Conservation (phyloP, 2,113 vertebrate genomes). For the Rallus limicola region DNA sequence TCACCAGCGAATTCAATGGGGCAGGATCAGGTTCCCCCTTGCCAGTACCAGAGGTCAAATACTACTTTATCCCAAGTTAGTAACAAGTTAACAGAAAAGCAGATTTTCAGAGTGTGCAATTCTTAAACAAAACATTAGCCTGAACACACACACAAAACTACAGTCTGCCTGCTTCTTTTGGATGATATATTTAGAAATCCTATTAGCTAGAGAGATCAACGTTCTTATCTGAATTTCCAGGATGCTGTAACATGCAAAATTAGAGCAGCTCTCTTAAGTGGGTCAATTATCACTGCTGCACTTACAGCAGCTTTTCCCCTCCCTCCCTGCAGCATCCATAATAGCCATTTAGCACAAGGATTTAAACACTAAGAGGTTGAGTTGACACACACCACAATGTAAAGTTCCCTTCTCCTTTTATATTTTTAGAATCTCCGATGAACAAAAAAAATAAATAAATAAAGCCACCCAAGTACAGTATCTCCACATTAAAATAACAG, state of each 20-base stretch:
- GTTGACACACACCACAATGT: neutral
- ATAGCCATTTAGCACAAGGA: slow-evolving; percentile 32
- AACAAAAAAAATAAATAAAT: slow-evolving; percentile 14
- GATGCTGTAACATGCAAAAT: slow-evolving; percentile 68
- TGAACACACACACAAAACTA: neutral
- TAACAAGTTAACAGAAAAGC: slow-evolving; percentile 11
- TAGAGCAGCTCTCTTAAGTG: slow-evolving; percentile 68
- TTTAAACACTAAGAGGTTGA: slow-evolving; percentile 9
- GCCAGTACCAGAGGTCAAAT: neutral
- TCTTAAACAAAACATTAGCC: slow-evolving; percentile 52
- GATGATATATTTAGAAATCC: slow-evolving; percentile 71
- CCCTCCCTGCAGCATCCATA: slow-evolving; percentile 24
- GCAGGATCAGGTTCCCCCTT: neutral
- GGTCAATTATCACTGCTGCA: slow-evolving; percentile 67
- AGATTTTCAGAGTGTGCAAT: slow-evolving; percentile 32
- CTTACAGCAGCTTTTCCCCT: slow-evolving; percentile 55
- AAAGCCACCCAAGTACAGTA: neutral
- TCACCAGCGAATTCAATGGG: neutral
- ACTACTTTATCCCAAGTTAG: neutral
- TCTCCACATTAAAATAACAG: neutral
- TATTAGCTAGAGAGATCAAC: slow-evolving; percentile 70
- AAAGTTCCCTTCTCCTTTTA: neutral
- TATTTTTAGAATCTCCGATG: neutral
- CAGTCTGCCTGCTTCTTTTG: slow-evolving; percentile 35
- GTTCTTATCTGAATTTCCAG: slow-evolving; percentile 71